Conservation (phyloP, 2,888 invertebrate genomes). For the Yponomeuta cagnagella region DNA sequence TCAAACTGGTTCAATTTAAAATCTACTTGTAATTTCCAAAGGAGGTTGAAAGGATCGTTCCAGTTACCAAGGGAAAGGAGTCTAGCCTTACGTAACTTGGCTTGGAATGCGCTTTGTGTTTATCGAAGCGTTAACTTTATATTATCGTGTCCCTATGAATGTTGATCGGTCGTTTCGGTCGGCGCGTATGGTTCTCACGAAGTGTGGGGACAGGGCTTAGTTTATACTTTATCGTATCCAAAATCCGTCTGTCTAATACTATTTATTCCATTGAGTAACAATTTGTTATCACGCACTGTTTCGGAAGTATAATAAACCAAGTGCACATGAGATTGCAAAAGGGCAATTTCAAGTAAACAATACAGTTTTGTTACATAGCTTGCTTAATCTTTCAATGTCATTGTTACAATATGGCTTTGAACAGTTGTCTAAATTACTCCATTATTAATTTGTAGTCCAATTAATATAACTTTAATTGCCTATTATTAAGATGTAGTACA, state of each 20-base stretch:
- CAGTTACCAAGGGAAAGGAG: slow-evolving; percentile 2
- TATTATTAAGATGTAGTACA: no score
- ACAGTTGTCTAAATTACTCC: background rate
- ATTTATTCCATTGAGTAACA: background rate
- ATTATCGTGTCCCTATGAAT: background rate
- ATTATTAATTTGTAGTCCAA: background rate
- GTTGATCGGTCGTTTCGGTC: no score
- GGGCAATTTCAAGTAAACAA: background rate
- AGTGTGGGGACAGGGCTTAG: no score
- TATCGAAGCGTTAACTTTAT: background rate
- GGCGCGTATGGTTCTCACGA: no score
- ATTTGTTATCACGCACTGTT: background rate
- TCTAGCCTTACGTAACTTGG: background rate
- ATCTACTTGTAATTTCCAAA: background rate
- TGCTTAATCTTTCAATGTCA: background rate
- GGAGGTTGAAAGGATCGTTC: slow-evolving; percentile 1
- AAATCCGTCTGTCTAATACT: no score
- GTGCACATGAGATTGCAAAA: background rate
- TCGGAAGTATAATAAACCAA: background rate
- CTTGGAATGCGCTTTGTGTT: background rate
- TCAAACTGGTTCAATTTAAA: background rate
- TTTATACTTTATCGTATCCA: no score
- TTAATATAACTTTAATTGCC: no score
- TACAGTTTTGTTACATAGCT: background rate
- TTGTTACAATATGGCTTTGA: background rate